Percentiles rank a stretch among this genome's conserved stretches.
Evolutionary conservation across 2,888 invertebrate species (phyloP).

Genomic region (Cataglyphis altisquamis): DNA sequence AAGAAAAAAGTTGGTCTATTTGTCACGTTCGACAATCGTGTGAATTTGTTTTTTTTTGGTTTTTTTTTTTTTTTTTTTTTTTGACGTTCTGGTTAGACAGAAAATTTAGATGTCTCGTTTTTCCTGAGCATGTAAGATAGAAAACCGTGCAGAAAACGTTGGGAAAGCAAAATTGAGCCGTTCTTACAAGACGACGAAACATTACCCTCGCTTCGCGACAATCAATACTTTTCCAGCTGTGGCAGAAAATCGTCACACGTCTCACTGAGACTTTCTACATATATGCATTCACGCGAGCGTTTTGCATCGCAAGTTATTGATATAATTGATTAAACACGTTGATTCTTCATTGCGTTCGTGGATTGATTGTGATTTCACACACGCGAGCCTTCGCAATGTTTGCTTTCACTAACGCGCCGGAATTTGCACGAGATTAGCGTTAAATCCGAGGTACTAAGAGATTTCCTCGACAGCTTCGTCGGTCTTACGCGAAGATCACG

Average conservation of each 20-base stretch:
- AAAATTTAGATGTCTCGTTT: not conserved
- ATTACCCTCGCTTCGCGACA: constrained; percentile 2
- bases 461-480: not conserved
- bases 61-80: not conserved
- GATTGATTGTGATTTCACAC: not conserved
- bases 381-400: not conserved
- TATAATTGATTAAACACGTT: constrained; percentile 4
- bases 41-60: too few relatives aligned
- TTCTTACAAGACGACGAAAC: not conserved
- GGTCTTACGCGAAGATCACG: not conserved
- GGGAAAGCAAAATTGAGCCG: not conserved
- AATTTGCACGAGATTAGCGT: not conserved
- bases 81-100: not conserved
- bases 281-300: not conserved
- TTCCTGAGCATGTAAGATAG: not conserved
- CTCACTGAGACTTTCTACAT: constrained; percentile 11
- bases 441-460: not conserved
- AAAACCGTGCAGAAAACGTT: not conserved
- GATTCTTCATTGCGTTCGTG: constrained; percentile 5
- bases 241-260: constrained; percentile 4
- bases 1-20: not conserved
- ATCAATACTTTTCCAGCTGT: constrained; percentile 30
- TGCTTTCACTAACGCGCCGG: not conserved
- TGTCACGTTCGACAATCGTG: not conserved
- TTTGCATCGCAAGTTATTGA: constrained; percentile 4